Conservation (phyloP, 2,113 vertebrate genomes). For the Peucedramus taeniatus region DNA sequence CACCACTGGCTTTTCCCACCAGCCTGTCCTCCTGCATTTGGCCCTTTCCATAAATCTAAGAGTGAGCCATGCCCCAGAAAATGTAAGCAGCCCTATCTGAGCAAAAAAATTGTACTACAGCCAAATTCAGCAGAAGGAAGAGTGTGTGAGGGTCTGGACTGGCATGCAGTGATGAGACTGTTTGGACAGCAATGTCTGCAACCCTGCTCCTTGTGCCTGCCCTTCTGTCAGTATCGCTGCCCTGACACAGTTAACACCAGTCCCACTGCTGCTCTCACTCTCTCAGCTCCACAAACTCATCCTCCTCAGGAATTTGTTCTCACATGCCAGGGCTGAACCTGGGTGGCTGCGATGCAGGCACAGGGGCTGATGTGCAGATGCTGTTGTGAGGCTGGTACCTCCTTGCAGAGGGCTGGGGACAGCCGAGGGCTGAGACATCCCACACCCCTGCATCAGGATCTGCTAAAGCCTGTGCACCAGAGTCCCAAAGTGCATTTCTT, state of each 20-base stretch:
- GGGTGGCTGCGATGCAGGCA: not conserved
- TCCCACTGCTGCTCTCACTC: not conserved
- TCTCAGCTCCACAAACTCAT: not conserved
- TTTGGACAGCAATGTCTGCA: not conserved
- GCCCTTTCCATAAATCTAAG: not conserved
- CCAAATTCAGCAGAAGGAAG: not conserved
- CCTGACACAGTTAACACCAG: rapidly evolving
- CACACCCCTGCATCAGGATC: not conserved
- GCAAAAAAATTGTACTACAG: not conserved
- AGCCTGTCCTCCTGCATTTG: not conserved
- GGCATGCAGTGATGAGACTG: no score
- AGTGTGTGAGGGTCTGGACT: not conserved
- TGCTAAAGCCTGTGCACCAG: not conserved
- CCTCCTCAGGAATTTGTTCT: not conserved
- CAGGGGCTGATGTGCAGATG: not conserved
- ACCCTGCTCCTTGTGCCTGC: not conserved
- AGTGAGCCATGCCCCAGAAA: not conserved
- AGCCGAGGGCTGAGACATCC: not conserved
- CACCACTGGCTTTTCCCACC: not conserved
- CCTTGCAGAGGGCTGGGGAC: not conserved
- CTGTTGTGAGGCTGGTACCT: not conserved
- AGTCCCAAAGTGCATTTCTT: not conserved
- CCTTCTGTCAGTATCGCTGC: not conserved
- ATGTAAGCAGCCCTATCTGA: not conserved
- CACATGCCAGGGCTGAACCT: not conserved